These are phyloP conservation scores for Protomyctophum bolini DNA, from an alignment of 2,113 vertebrate genomes.

Conservation along the genomic window DNA sequence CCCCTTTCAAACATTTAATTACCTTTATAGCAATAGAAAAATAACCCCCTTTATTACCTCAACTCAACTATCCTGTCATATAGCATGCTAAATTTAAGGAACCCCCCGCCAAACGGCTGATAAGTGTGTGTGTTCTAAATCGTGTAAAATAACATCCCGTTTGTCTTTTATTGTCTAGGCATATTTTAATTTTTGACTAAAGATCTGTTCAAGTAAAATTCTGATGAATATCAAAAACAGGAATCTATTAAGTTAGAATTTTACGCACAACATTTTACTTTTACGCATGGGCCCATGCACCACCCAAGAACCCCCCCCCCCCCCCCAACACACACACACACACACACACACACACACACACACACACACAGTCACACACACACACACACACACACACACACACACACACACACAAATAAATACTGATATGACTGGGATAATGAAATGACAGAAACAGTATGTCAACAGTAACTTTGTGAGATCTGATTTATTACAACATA, in stretches of 20 bases:
- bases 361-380: neutral
- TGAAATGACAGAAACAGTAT: constrained; percentile 15
- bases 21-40: constrained; percentile 83
- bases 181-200: too few relatives aligned
- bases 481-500: constrained; percentile 75
- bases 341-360: too few relatives aligned
- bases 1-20: constrained; percentile 87
- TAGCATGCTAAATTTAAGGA: constrained; percentile 47
- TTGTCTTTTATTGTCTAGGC: too few relatives aligned
- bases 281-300: constrained; percentile 14
- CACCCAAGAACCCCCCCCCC: neutral
- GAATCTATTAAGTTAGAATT: neutral
- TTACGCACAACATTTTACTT: neutral
- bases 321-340: too few relatives aligned
- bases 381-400: too few relatives aligned
- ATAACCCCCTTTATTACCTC: constrained; percentile 70
- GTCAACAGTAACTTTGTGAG: constrained; percentile 43
- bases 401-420: neutral
- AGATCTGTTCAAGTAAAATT: too few relatives aligned
- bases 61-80: constrained; percentile 42
- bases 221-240: too few relatives aligned
- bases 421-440: neutral
- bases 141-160: neutral
- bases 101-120: constrained; percentile 60
- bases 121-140: neutral